These are phyloP conservation scores for Minunthozetes semirufus DNA, from an alignment of 2,888 invertebrate species.

Conservation along the genomic window DNA sequence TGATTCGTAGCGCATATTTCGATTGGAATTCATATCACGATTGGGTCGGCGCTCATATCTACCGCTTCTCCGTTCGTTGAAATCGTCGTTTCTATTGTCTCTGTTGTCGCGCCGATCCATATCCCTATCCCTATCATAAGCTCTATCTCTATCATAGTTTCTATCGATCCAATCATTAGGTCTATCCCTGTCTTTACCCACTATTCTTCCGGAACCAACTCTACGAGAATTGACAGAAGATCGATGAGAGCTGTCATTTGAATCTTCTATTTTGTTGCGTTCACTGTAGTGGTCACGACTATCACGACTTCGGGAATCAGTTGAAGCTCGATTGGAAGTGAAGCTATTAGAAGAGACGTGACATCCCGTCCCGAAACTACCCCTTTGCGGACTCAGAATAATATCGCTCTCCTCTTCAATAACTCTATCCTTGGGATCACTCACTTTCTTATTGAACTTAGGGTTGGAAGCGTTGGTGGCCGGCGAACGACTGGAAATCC, in stretches of 20 bases:
- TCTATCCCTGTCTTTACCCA: slow-evolving; percentile 57
- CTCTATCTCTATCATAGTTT: slow-evolving; percentile 44
- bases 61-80: slow-evolving; percentile 31
- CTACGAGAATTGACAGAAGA: slow-evolving; percentile 50
- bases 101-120: slow-evolving; percentile 41
- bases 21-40: neutral
- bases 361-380: slow-evolving; percentile 79
- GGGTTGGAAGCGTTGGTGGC: slow-evolving; percentile 44
- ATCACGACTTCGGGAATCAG: neutral
- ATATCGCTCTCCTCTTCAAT: slow-evolving; percentile 76
- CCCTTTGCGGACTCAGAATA: slow-evolving; percentile 74
- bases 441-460: slow-evolving; percentile 44
- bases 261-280: neutral
- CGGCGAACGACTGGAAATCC: slow-evolving; percentile 44
- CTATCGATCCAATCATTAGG: slow-evolving; percentile 44
- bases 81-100: slow-evolving; percentile 41
- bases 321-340: neutral
- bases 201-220: slow-evolving; percentile 77
- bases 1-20: slow-evolving; percentile 34
- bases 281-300: neutral
- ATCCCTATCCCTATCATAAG: slow-evolving; percentile 43
- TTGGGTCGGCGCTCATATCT: neutral
- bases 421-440: slow-evolving; percentile 58
- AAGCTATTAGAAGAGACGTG: slow-evolving; percentile 49
- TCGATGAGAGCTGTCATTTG: slow-evolving; percentile 22